Evolutionary conservation across 2,113 vertebrate genomes (phyloP).

Genomic region (Prietella phreatophila): DNA sequence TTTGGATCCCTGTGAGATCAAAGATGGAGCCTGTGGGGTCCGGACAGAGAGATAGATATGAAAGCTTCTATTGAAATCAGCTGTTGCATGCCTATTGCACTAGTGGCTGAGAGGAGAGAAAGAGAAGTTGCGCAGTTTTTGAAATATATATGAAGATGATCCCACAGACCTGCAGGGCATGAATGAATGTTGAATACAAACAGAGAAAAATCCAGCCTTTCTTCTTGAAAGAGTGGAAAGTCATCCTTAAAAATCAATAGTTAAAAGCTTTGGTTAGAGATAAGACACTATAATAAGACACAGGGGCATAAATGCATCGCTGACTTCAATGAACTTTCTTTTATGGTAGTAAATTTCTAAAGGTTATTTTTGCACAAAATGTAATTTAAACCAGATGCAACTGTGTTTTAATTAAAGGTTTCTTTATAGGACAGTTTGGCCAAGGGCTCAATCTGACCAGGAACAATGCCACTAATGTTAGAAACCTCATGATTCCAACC

Average conservation of each 20-base stretch:
- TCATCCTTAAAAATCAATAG: conserved; percentile 30
- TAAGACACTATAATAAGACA: conserved; percentile 10
- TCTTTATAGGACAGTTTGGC: conserved; percentile 29
- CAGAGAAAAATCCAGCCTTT: conserved; percentile 31
- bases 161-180: conserved; percentile 36
- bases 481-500: conserved; percentile 57
- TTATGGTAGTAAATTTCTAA: neutral
- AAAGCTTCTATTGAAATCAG: conserved; percentile 42
- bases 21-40: conserved; percentile 33
- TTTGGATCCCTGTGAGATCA: conserved; percentile 46
- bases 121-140: conserved; percentile 29
- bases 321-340: neutral
- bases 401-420: conserved; percentile 34
- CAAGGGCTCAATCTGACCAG: conserved; percentile 22
- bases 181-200: conserved; percentile 24
- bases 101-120: conserved; percentile 23
- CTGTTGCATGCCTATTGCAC: conserved; percentile 53
- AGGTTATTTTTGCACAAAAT: neutral
- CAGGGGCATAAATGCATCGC: neutral
- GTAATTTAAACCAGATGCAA: conserved; percentile 20
- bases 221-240: conserved; percentile 16
- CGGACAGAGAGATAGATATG: conserved; percentile 1
- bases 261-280: conserved; percentile 15
- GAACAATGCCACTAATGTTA: conserved; percentile 46
- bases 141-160: conserved; percentile 52